Evolutionary conservation across 2,797 vertebrate genomes (phyloP).

Genomic region (Odontamblyopus rebecca): DNA sequence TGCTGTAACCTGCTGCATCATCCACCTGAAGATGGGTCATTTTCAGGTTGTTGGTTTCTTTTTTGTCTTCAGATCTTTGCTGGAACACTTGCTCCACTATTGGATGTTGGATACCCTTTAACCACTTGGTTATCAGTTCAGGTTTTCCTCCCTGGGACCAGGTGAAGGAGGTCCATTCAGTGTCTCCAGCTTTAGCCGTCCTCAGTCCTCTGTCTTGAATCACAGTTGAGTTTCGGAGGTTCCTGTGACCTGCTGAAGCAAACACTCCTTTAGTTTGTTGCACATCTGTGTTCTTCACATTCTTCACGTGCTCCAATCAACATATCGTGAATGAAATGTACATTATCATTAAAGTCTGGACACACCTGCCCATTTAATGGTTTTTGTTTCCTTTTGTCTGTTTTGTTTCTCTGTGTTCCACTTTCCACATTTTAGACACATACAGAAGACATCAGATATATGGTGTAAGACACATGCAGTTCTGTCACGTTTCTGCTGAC

Average conservation of each 20-base stretch:
- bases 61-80: background rate
- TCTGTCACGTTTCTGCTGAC: background rate
- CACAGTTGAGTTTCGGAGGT: conserved; percentile 3
- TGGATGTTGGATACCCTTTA: conserved; percentile 9
- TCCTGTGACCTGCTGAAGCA: background rate
- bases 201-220: conserved; percentile 28
- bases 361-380: too few relatives aligned
- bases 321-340: background rate
- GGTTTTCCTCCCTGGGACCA: conserved; percentile 69
- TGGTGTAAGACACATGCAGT: too few relatives aligned
- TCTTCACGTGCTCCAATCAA: background rate
- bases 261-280: background rate
- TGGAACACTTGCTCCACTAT: conserved; percentile 15
- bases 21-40: conserved; percentile 41
- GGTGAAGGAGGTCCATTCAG: conserved; percentile 35
- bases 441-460: too few relatives aligned
- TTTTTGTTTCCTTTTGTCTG: too few relatives aligned
- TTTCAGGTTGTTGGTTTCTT: conserved; percentile 27
- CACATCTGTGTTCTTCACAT: background rate
- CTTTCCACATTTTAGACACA: too few relatives aligned
- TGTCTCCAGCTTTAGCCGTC: conserved; percentile 36
- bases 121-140: conserved; percentile 42
- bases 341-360: too few relatives aligned
- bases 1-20: conserved; percentile 55
- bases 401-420: too few relatives aligned